Percentiles rank a stretch among this genome's conserved stretches.
phyloP scores from a whole-genome alignment of 1,140 invertebrate species.

The Nymphalis io region DNA sequence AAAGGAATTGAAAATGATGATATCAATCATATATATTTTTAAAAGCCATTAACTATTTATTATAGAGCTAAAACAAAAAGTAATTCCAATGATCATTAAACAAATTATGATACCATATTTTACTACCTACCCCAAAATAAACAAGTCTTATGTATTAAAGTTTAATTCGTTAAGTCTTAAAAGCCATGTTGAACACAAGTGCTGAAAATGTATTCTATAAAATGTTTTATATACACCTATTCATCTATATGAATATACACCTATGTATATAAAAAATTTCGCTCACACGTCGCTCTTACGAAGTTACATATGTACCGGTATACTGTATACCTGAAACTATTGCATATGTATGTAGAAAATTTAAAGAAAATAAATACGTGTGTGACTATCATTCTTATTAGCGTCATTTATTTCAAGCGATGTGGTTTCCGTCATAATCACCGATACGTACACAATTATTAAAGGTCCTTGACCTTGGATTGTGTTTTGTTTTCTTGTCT shows the following conservation, averaged over 20 bases:
- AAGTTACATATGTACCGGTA: constrained; percentile 10
- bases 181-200: neutral
- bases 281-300: constrained; percentile 19
- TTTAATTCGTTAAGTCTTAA: neutral
- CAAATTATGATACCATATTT: no score
- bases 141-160: neutral
- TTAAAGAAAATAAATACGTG: constrained; percentile 2
- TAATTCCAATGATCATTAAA: neutral
- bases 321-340: constrained; percentile 19
- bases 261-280: no score
- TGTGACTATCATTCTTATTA: neutral
- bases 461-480: constrained; percentile 45
- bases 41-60: no score
- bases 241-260: neutral
- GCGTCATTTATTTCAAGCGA: constrained; percentile 28
- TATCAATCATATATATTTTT: no score
- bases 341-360: neutral
- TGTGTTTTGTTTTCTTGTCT: constrained; percentile 43
- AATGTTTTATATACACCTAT: constrained; percentile 26
- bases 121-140: no score
- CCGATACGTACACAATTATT: constrained; percentile 35
- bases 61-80: neutral
- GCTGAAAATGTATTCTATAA: constrained; percentile 12
- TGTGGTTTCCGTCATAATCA: constrained; percentile 40
- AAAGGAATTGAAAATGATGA: neutral